Evolutionary conservation across 2,888 invertebrate species (phyloP).

Genomic region (Tinea trinotella): DNA sequence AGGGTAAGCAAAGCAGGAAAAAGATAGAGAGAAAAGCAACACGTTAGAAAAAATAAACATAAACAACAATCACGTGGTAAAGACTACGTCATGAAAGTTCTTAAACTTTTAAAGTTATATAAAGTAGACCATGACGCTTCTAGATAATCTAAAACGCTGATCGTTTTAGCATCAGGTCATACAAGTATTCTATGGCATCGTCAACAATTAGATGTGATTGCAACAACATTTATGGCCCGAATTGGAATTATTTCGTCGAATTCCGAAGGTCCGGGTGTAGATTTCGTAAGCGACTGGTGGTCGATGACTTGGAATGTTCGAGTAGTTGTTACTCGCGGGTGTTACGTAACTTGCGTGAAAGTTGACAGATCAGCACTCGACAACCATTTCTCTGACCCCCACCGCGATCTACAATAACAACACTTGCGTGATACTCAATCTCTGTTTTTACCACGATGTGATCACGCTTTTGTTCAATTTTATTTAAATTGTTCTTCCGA

Average conservation of each 20-base stretch:
- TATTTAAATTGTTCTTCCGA: background rate
- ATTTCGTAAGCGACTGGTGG: conserved; percentile 67
- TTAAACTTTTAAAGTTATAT: background rate
- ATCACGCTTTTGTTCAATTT: background rate
- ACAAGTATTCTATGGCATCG: background rate
- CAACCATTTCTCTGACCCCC: conserved; percentile 13
- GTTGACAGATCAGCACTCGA: conserved; percentile 42
- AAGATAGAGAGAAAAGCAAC: background rate
- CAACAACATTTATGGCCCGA: background rate
- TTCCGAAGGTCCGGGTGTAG: conserved; percentile 37
- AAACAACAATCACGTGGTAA: background rate
- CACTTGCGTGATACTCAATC: background rate
- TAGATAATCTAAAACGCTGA: background rate
- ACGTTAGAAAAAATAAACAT: background rate
- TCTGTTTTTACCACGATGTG: background rate
- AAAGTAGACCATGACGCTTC: background rate
- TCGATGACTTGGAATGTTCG: conserved; percentile 71
- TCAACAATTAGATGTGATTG: conserved; percentile 1
- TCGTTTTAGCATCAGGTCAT: background rate
- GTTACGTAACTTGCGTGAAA: conserved; percentile 66
- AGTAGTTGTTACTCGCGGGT: conserved; percentile 53
- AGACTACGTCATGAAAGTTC: background rate
- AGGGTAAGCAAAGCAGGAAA: no score
- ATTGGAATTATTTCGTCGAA: conserved; percentile 11
- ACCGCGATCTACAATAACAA: background rate